Evolutionary conservation across 2,113 vertebrate species (phyloP).

Genomic region (Rhynchopsitta pachyrhyncha): DNA sequence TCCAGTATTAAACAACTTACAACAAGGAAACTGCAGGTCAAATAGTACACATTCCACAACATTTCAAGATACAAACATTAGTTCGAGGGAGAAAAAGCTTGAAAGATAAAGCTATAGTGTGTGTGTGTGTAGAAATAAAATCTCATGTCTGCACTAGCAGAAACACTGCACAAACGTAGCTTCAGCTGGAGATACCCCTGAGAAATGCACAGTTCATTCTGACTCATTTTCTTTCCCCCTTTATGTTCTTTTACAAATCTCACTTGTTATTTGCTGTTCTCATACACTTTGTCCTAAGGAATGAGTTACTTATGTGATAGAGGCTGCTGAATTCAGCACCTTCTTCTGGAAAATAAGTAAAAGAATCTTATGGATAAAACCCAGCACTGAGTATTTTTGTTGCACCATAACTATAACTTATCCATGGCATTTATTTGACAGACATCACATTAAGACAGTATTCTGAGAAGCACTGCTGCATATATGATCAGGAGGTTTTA

Average conservation of each 20-base stretch:
- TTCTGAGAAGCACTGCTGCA: neutral
- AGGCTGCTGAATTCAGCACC: neutral
- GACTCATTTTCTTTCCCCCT: neutral
- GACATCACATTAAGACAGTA: neutral
- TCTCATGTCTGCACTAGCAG: neutral
- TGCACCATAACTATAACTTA: neutral
- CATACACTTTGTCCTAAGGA: neutral
- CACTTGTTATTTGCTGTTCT: neutral
- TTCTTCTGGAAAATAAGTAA: neutral
- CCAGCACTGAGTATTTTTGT: neutral
- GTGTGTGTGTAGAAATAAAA: neutral
- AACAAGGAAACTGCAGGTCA: neutral
- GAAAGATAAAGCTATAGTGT: neutral
- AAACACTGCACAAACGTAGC: fast-evolving
- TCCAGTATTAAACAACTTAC: neutral
- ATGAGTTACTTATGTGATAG: neutral
- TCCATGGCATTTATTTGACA: neutral
- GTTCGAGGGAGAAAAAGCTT: neutral
- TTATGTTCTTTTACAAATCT: neutral
- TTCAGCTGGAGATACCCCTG: neutral
- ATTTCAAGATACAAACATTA: neutral
- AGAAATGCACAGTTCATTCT: neutral
- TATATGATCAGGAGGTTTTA: neutral
- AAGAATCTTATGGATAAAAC: neutral
- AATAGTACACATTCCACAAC: neutral